Percentiles rank a stretch among this genome's conserved stretches.
Evolutionary conservation across 2,797 vertebrate species (phyloP).

Genomic region (Enteromius argenteus): DNA sequence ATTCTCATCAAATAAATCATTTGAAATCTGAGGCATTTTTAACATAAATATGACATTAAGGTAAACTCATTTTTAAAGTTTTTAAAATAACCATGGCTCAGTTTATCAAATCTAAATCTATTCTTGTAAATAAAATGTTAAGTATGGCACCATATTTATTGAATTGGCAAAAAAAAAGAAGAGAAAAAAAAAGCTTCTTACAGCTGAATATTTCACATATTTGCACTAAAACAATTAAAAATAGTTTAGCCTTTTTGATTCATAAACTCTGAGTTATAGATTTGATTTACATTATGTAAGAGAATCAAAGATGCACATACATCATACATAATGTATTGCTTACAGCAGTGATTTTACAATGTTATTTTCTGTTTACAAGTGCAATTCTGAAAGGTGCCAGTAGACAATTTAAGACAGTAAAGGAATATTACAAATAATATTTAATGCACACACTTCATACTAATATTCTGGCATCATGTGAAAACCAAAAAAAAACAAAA

Average conservation of each 20-base stretch:
- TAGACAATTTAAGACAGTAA: neutral
- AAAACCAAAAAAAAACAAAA: neutral
- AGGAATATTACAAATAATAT: neutral
- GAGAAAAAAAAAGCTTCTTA: neutral
- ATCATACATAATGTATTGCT: constrained; percentile 39
- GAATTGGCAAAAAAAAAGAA: neutral
- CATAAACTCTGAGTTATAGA: constrained; percentile 31
- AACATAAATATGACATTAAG: constrained; percentile 5
- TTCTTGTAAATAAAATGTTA: constrained; percentile 28
- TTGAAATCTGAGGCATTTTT: constrained; percentile 7
- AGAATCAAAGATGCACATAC: constrained; percentile 17
- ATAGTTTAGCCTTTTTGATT: constrained; percentile 14
- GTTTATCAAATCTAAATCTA: constrained; percentile 44
- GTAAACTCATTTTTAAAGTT: neutral
- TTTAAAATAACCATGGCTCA: constrained; percentile 20
- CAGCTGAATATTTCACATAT: constrained; percentile 57
- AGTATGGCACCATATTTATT: neutral
- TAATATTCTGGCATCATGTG: neutral
- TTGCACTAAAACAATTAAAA: constrained; percentile 64
- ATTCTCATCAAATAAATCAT: constrained; percentile 3
- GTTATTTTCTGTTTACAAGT: neutral
- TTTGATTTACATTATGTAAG: constrained; percentile 34
- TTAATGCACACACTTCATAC: neutral
- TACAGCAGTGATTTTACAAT: constrained; percentile 10
- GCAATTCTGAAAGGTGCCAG: constrained; percentile 30